Evolutionary conservation across 2,113 vertebrate genomes (phyloP).

Genomic region (Nannospalax galili): DNA sequence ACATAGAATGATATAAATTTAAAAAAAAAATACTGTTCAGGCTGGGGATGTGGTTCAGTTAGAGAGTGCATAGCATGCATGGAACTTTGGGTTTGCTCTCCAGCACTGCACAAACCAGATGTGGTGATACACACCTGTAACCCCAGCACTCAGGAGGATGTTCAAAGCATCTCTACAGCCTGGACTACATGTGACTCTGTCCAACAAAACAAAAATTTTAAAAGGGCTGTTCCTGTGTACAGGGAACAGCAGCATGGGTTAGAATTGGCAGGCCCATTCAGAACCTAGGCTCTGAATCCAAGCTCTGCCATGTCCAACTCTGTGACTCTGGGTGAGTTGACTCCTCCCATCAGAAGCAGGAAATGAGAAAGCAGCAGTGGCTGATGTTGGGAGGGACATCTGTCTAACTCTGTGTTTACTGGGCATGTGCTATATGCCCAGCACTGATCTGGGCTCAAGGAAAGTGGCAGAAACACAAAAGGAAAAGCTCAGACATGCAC

Average conservation of each 20-base stretch:
- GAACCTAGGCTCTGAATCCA: background rate
- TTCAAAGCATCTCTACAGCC: no score
- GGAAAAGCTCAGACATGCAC: rapidly evolving
- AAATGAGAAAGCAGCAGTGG: no score
- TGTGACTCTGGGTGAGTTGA: background rate
- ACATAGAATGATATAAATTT: no score
- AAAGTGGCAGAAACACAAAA: background rate
- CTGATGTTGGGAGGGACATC: background rate
- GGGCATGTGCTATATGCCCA: background rate
- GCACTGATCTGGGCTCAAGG: background rate
- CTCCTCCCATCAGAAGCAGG: background rate
- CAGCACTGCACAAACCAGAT: background rate
- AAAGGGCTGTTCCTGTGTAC: background rate
- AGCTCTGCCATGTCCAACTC: background rate
- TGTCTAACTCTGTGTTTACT: background rate
- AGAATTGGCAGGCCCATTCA: background rate
- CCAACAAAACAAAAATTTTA: background rate
- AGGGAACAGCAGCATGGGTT: background rate
- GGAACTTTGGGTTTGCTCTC: background rate
- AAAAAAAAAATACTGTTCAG: background rate
- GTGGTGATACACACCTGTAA: background rate
- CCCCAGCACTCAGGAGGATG: background rate
- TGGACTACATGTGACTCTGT: no score
- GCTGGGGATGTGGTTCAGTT: background rate
- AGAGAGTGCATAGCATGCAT: background rate